A percentile compares a stretch with the other conserved stretches of the same genome.
These are phyloP conservation scores for Galago senegalensis DNA, from an alignment of 2,797 vertebrate genomes.

Conservation along the genomic window DNA sequence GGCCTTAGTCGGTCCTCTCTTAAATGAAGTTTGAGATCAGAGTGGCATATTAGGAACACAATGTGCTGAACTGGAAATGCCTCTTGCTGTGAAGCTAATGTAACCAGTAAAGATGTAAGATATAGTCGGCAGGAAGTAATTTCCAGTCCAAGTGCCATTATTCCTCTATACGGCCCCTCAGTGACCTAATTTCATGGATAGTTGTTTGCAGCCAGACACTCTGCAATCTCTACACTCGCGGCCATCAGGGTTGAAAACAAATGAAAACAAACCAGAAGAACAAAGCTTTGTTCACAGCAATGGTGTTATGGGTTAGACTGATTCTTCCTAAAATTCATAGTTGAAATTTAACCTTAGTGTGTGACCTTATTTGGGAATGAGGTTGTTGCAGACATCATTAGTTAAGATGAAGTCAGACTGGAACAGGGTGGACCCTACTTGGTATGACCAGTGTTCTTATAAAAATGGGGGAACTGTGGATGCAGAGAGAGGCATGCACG, in stretches of 20 bases:
- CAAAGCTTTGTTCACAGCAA: neutral
- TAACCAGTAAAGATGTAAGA: neutral
- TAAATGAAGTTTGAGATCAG: neutral
- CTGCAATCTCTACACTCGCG: neutral
- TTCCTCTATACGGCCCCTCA: neutral
- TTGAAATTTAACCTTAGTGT: neutral
- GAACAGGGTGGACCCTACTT: neutral
- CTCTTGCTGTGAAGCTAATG: neutral
- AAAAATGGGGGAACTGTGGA: neutral
- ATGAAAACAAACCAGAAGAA: neutral
- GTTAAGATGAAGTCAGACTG: neutral
- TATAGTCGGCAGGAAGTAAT: neutral
- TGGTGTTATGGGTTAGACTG: neutral
- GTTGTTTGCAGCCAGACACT: neutral
- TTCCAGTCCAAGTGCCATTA: neutral
- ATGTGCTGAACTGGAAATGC: neutral
- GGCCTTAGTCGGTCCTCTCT: neutral
- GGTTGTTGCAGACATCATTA: neutral
- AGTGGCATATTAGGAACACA: neutral
- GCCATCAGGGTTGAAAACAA: neutral
- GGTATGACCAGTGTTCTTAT: neutral
- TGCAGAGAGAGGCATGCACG: neutral
- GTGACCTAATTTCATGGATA: neutral
- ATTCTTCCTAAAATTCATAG: neutral
- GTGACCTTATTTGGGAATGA: neutral